A percentile compares a stretch with the other conserved stretches of the same genome.
These are phyloP conservation scores for Drosophila tropicalis DNA, from an alignment of 1,140 invertebrate genomes.

Conservation along the genomic window DNA sequence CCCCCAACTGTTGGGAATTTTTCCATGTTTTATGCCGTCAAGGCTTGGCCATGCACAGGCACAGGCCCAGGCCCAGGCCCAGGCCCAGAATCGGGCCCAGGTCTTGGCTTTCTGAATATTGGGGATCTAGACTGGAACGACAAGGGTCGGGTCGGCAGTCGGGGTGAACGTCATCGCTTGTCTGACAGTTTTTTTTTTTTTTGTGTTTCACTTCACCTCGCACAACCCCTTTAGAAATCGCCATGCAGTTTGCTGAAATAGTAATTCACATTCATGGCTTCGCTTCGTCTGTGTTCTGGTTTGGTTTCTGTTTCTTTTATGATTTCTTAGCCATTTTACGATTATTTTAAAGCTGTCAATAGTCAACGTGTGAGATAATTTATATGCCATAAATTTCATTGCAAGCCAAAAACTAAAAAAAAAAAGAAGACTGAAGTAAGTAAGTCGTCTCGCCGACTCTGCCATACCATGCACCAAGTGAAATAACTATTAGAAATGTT, in stretches of 20 bases:
- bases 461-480: no score
- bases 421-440: neutral
- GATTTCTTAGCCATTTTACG: constrained; percentile 79
- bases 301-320: constrained; percentile 70
- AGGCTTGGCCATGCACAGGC: constrained; percentile 33
- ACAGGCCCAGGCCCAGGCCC: neutral
- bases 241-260: constrained; percentile 72
- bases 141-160: constrained; percentile 36
- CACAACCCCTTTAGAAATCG: constrained; percentile 11
- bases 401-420: constrained; percentile 50
- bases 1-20: constrained; percentile 78
- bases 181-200: constrained; percentile 28
- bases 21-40: constrained; percentile 65
- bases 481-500: no score
- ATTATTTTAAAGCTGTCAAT: constrained; percentile 82
- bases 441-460: no score
- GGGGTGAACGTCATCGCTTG: constrained; percentile 63
- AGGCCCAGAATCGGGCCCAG: neutral
- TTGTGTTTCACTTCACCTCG: neutral
- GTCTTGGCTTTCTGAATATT: constrained; percentile 2
- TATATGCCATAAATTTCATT: constrained; percentile 80
- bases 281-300: constrained; percentile 46
- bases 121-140: constrained; percentile 23
- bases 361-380: constrained; percentile 82
- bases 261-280: constrained; percentile 78